Conservation (phyloP, 1,140 invertebrate species). For the Ectropis grisescens region DNA sequence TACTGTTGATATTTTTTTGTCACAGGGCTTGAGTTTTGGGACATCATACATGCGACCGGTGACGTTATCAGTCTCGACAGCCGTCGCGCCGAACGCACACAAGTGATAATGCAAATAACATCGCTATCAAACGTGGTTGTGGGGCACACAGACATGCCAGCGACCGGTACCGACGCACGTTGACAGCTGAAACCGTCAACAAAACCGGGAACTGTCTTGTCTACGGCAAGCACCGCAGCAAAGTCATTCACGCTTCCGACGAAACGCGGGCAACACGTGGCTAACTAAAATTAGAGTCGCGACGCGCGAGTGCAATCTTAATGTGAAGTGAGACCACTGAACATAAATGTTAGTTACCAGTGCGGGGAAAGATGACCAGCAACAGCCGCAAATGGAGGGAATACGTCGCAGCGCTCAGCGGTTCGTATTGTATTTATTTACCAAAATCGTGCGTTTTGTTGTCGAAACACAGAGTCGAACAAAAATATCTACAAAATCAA, state of each 20-base stretch:
- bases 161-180: slow-evolving; percentile 21
- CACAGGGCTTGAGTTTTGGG: too few relatives aligned
- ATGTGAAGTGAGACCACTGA: slow-evolving; percentile 29
- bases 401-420: slow-evolving; percentile 57
- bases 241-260: slow-evolving; percentile 46
- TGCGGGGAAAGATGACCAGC: slow-evolving; percentile 30
- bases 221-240: slow-evolving; percentile 24
- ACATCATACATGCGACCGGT: too few relatives aligned
- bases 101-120: slow-evolving; percentile 25
- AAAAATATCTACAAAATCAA: too few relatives aligned
- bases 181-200: slow-evolving; percentile 58
- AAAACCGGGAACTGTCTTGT: slow-evolving; percentile 35
- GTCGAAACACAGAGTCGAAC: too few relatives aligned
- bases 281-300: slow-evolving; percentile 44
- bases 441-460: too few relatives aligned
- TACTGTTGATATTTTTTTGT: too few relatives aligned
- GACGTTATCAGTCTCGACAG: slow-evolving; percentile 23
- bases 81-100: slow-evolving; percentile 3
- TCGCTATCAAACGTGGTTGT: slow-evolving; percentile 18
- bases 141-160: slow-evolving; percentile 19
- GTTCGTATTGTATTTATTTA: slow-evolving; percentile 41
- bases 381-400: slow-evolving; percentile 54
- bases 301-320: slow-evolving; percentile 23
- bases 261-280: slow-evolving; percentile 51
- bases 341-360: slow-evolving; percentile 51